A percentile compares a stretch with the other conserved stretches of the same genome.
phyloP scores from a whole-genome alignment of 2,113 vertebrate species.

The Amazona vittata region DNA sequence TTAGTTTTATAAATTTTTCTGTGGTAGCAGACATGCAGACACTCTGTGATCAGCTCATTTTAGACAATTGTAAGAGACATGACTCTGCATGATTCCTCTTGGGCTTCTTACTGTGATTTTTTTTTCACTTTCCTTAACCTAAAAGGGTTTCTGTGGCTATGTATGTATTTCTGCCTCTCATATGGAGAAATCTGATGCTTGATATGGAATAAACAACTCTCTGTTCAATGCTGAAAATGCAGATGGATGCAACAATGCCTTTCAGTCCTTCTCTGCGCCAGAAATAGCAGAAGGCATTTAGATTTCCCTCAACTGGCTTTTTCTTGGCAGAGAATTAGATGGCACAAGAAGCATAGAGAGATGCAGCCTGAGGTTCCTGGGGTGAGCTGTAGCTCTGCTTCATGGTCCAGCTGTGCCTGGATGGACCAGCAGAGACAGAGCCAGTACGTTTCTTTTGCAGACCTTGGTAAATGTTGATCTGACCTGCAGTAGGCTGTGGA shows the following conservation, averaged over 20 bases:
- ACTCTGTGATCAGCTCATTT: not conserved
- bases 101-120: not conserved
- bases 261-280: not conserved
- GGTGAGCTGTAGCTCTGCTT: not conserved
- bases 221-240: not conserved
- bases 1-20: not conserved
- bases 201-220: not conserved
- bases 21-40: not conserved
- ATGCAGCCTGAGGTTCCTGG: fast-evolving
- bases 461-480: not conserved
- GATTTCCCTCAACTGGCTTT: constrained; percentile 5
- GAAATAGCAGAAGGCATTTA: constrained; percentile 26
- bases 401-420: not conserved
- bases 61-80: not conserved
- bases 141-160: not conserved
- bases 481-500: not conserved
- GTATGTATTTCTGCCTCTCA: not conserved
- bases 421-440: not conserved
- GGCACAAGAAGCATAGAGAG: not conserved
- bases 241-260: not conserved
- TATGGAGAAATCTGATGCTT: not conserved
- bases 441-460: not conserved
- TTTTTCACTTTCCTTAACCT: not conserved
- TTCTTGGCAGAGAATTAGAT: constrained; percentile 6
- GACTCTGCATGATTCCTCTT: not conserved